A percentile compares a stretch with the other conserved stretches of the same genome.
Evolutionary conservation across 2,888 invertebrate species (phyloP).

Genomic region (Craniophora ligustri): DNA sequence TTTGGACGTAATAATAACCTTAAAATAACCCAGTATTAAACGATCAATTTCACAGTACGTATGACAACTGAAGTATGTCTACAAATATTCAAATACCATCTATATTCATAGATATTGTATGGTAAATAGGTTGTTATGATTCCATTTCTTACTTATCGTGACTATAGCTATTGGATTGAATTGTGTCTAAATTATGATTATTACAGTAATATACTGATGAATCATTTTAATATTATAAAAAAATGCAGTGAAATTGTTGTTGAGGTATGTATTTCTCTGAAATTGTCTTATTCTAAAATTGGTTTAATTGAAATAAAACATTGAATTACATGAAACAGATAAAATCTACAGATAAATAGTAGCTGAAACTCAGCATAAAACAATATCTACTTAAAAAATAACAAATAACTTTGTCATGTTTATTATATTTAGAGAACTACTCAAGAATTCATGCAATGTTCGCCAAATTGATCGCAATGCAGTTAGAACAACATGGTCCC

Average conservation of each 20-base stretch:
- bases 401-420: slow-evolving; percentile 50
- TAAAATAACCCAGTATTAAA: slow-evolving; percentile 25
- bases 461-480: slow-evolving; percentile 81
- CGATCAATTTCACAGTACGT: slow-evolving; percentile 49
- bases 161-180: slow-evolving; percentile 44
- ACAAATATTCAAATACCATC: slow-evolving; percentile 59
- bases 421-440: slow-evolving; percentile 59
- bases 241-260: too few relatives aligned
- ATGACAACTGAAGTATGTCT: slow-evolving; percentile 35
- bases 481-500: slow-evolving; percentile 80
- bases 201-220: too few relatives aligned
- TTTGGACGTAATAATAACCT: slow-evolving; percentile 10
- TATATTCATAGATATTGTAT: slow-evolving; percentile 69
- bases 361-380: too few relatives aligned
- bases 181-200: slow-evolving; percentile 59
- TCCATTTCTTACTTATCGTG: slow-evolving; percentile 61
- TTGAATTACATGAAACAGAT: too few relatives aligned
- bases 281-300: too few relatives aligned
- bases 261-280: too few relatives aligned
- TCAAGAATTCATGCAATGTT: slow-evolving; percentile 78
- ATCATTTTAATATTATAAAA: too few relatives aligned
- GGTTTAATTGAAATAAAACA: too few relatives aligned
- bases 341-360: too few relatives aligned
- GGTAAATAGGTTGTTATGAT: slow-evolving; percentile 66
- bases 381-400: too few relatives aligned